Base-by-base conservation (phyloP, 1,140 invertebrate genomes). In the Anagrus nilaparvatae region DNA sequence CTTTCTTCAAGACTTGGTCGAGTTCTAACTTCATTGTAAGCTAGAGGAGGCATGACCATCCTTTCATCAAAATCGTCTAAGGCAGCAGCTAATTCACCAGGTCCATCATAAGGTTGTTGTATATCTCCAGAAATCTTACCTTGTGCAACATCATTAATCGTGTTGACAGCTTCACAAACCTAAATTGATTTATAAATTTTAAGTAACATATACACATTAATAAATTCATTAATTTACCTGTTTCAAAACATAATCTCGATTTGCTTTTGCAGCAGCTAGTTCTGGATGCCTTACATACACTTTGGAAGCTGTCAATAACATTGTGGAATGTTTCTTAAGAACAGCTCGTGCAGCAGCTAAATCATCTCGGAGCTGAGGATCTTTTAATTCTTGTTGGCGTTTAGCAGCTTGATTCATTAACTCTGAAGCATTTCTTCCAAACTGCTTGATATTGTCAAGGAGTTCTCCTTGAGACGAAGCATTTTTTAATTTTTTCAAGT, bases 211-310 rank as follows among this genome's bases (percentile, higher is more conserved):
- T n/a, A n/a, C n/a, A n/a, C n/a, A n/a, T n/a, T n/a, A n/a, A n/a
- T n/a, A n/a, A n/a, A n/a, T n/a, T n/a, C n/a, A n/a, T n/a, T n/a
- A n/a, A n/a, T n/a, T n/a, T 9, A 41, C 45, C 40, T 96, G 90
- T 52, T 92, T 89, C 51, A 95, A 74, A 12, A 96, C 92, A 63
- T 88, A 97, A 70, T 97, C 92, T 29, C 93, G 75, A 72, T 97
- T 97, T 7, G 90, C 87, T 70, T 93, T 92, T 0, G 94, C 93
- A 20, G 93, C 87, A 30, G 93, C 91, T 17, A 97, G 60, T 64
- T 97, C 94, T 2, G 95, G 96, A 76, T 98, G 94, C 49, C 93
- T 81, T 8, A 99, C 91, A 69, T 96, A 98, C 3, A 97, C 93
- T 74, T 97, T 97, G 0, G 92, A 97, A 31, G 94, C 92, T 4